Conservation (phyloP, 2,113 vertebrate species). For the Antechinus flavipes region DNA sequence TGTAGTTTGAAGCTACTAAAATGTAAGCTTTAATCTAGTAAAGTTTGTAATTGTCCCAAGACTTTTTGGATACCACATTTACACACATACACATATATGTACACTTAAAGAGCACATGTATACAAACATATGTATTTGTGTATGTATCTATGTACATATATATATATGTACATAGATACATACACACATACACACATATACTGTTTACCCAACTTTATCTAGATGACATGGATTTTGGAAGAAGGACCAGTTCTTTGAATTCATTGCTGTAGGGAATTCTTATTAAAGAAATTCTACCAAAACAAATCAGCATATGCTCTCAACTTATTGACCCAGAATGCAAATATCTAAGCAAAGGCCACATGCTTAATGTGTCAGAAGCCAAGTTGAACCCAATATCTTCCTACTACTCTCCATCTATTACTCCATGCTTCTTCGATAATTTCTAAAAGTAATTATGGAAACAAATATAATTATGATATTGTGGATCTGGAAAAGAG, state of each 20-base stretch:
- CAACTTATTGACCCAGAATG: not conserved
- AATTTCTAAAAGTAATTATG: not conserved
- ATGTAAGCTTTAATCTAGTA: not conserved
- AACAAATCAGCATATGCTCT: not conserved
- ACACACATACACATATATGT: not conserved
- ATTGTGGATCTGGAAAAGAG: not conserved
- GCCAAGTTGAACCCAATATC: not conserved
- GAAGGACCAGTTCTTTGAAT: not conserved
- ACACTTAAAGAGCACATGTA: too few relatives aligned
- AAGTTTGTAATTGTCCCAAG: not conserved
- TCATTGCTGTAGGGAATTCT: not conserved
- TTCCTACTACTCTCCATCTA: not conserved
- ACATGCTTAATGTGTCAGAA: not conserved
- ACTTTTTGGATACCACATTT: not conserved
- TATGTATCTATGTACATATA: too few relatives aligned
- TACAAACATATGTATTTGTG: too few relatives aligned
- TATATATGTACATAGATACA: not conserved
- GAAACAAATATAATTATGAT: not conserved
- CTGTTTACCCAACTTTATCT: not conserved
- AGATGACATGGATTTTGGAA: not conserved
- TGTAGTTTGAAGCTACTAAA: not conserved
- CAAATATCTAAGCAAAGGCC: not conserved
- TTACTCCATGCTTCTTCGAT: not conserved
- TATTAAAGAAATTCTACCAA: not conserved
- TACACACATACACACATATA: too few relatives aligned